These are phyloP conservation scores for Dicranocentrus wangi DNA, from an alignment of 2,888 invertebrate species.

Conservation along the genomic window DNA sequence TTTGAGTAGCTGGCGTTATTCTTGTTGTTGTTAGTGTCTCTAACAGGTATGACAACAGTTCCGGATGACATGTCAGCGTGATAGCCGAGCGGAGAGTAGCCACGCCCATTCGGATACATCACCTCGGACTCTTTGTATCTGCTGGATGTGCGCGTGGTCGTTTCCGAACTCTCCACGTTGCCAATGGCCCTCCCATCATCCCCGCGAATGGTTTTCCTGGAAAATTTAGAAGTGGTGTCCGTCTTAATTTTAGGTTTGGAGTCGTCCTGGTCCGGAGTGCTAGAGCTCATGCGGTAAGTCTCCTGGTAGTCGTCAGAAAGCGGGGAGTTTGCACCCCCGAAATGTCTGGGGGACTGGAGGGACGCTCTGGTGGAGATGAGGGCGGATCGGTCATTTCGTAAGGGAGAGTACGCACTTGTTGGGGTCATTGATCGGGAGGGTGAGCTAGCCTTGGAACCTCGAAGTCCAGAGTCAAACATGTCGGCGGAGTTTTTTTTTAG, in stretches of 20 bases:
- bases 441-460: conserved; percentile 71
- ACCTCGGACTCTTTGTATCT: conserved; percentile 72
- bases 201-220: conserved; percentile 69
- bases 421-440: conserved; percentile 73
- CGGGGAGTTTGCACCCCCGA: conserved; percentile 70
- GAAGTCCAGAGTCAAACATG: conserved; percentile 64
- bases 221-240: conserved; percentile 73
- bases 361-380: conserved; percentile 60
- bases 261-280: conserved; percentile 72
- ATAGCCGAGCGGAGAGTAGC: conserved; percentile 68
- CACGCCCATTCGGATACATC: conserved; percentile 72
- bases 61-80: conserved; percentile 68
- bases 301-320: conserved; percentile 72
- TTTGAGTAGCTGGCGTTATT: conserved; percentile 66
- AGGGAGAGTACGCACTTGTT: conserved; percentile 66
- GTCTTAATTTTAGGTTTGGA: conserved; percentile 72
- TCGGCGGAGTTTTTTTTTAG: conserved; percentile 72
- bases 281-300: conserved; percentile 72
- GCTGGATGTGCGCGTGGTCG: conserved; percentile 72
- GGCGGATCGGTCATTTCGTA: conserved; percentile 43
- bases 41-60: conserved; percentile 72
- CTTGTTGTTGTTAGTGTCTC: conserved; percentile 72
- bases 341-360: conserved; percentile 68
- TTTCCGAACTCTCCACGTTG: conserved; percentile 70
- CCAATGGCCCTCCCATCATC: conserved; percentile 71